Evolutionary conservation across 2,113 vertebrate genomes (phyloP).

Genomic region (Barbus barbus): DNA sequence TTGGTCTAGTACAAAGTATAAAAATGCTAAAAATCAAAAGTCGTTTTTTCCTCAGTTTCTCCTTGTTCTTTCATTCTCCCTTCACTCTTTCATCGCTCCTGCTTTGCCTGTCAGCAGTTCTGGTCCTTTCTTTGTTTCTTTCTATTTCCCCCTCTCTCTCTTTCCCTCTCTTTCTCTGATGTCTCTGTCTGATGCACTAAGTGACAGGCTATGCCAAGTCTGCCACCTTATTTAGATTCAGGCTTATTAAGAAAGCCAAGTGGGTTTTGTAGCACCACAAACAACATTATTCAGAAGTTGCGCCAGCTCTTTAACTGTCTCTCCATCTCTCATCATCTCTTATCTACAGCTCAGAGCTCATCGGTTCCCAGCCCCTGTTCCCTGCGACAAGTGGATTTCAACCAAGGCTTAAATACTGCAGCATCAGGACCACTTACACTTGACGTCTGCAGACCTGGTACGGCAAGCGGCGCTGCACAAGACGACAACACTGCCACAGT

Average conservation of each 20-base stretch:
- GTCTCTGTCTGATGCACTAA: slow-evolving; percentile 6
- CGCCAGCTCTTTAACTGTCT: slow-evolving; percentile 6
- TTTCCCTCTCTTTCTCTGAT: slow-evolving; percentile 17
- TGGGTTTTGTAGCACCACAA: slow-evolving; percentile 37
- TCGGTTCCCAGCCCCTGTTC: not conserved
- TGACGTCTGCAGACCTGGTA: not conserved
- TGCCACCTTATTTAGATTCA: slow-evolving; percentile 41
- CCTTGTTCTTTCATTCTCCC: not conserved
- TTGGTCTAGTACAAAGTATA: not conserved
- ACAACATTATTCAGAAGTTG: slow-evolving; percentile 44
- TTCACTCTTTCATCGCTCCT: not conserved
- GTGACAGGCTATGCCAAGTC: slow-evolving; percentile 6
- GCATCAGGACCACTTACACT: not conserved
- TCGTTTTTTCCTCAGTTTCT: not conserved
- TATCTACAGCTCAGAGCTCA: slow-evolving; percentile 35
- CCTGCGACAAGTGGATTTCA: slow-evolving; percentile 23
- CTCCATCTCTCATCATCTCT: slow-evolving; percentile 16
- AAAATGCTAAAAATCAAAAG: not conserved
- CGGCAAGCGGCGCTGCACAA: not conserved
- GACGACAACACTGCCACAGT: not conserved
- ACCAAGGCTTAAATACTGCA: not conserved
- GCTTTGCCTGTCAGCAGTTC: not conserved
- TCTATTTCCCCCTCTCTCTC: no score
- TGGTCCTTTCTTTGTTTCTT: not conserved
- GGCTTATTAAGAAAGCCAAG: slow-evolving; percentile 45